Conservation (phyloP, 2,113 vertebrate genomes). For the Urocolius indicus region DNA sequence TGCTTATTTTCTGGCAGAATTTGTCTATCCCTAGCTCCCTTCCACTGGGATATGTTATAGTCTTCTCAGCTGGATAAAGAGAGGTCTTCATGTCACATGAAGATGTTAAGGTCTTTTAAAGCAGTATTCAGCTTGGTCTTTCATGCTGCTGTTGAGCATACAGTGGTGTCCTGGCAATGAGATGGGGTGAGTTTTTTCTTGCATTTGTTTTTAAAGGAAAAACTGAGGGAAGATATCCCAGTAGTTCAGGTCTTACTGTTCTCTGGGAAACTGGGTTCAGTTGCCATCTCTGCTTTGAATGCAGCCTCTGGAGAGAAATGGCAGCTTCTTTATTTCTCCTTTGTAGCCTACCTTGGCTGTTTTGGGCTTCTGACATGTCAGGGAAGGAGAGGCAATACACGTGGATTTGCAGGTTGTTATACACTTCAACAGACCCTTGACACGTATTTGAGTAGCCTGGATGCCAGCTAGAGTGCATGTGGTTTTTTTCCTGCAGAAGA, state of each 20-base stretch:
- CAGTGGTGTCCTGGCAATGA: neutral
- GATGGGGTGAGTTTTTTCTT: neutral
- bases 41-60: neutral
- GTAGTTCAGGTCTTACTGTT: neutral
- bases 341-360: neutral
- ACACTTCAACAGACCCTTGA: neutral
- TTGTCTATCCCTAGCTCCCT: neutral
- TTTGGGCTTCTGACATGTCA: neutral
- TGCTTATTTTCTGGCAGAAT: neutral
- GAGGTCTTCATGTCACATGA: neutral
- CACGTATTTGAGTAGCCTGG: neutral
- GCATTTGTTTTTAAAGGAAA: neutral
- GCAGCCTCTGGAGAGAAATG: neutral
- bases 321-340: neutral
- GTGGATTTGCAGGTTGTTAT: neutral
- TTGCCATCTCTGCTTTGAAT: neutral
- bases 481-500: neutral
- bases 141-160: neutral
- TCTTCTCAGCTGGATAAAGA: neutral
- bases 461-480: accelerated
- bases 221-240: neutral
- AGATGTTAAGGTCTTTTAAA: neutral
- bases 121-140: neutral
- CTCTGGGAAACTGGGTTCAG: neutral
- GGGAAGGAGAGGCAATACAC: neutral